Evolutionary conservation across 1,140 invertebrate genomes (phyloP).

Genomic region (Hypothenemus hampei): DNA sequence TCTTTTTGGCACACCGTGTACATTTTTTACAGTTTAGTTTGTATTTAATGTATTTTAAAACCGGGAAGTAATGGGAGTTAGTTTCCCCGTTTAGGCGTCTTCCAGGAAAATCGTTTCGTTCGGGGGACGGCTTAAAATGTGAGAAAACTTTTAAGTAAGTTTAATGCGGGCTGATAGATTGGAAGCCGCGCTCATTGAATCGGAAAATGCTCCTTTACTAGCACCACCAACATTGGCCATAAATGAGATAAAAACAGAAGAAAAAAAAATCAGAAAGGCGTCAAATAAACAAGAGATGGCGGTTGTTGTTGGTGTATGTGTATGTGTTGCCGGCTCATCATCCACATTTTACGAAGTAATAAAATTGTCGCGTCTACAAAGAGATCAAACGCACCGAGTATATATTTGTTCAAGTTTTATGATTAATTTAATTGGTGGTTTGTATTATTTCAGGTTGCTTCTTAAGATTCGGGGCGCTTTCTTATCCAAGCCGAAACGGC

Average conservation of each 20-base stretch:
- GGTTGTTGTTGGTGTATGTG: too few relatives aligned
- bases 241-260: slow-evolving; percentile 20
- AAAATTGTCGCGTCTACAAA: slow-evolving; percentile 41
- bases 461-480: too few relatives aligned
- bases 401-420: slow-evolving; percentile 42
- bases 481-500: too few relatives aligned
- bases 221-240: too few relatives aligned
- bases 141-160: slow-evolving; percentile 42
- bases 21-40: too few relatives aligned
- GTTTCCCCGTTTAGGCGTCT: too few relatives aligned
- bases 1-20: too few relatives aligned
- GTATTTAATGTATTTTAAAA: too few relatives aligned
- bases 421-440: slow-evolving; percentile 38
- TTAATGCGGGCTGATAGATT: slow-evolving; percentile 42
- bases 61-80: too few relatives aligned
- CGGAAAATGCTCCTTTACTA: too few relatives aligned
- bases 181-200: slow-evolving; percentile 41
- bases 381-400: slow-evolving; percentile 40
- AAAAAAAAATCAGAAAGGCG: slow-evolving; percentile 20
- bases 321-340: slow-evolving; percentile 13
- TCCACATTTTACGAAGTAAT: slow-evolving; percentile 39
- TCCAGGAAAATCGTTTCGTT: too few relatives aligned
- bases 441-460: slow-evolving; percentile 43
- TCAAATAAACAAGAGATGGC: slow-evolving; percentile 33
- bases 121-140: slow-evolving; percentile 42